A percentile compares a stretch with the other conserved stretches of the same genome.
Conservation (phyloP, 2,888 invertebrate genomes). For the Andricus quercusramuli region DNA sequence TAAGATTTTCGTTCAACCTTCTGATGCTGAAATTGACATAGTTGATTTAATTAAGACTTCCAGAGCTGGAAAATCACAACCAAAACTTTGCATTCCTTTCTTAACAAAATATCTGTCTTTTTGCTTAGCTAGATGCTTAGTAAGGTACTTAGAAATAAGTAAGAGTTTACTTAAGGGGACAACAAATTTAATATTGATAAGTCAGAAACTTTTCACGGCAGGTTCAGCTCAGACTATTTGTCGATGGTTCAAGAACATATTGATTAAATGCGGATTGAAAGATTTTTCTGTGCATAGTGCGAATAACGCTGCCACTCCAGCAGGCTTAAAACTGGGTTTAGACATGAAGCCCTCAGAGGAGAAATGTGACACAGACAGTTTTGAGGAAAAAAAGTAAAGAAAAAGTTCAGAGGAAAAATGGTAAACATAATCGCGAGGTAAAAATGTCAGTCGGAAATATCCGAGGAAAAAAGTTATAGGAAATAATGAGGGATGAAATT, state of each 20-base stretch:
- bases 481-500: too few species aligned
- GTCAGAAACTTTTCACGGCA: background rate
- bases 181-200: background rate
- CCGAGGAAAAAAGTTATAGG: too few species aligned
- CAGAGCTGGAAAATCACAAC: background rate
- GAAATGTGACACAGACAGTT: too few species aligned
- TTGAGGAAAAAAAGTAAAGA: too few species aligned
- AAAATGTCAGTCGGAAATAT: too few species aligned
- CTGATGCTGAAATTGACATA: background rate
- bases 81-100: background rate
- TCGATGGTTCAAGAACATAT: background rate
- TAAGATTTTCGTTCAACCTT: background rate
- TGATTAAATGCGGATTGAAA: too few species aligned
- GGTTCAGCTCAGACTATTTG: background rate
- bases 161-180: background rate
- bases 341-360: too few species aligned
- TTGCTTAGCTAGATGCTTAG: background rate
- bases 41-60: background rate
- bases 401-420: too few species aligned
- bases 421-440: too few species aligned
- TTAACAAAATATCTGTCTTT: background rate
- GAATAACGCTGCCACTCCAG: too few species aligned
- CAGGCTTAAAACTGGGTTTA: too few species aligned
- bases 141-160: background rate
- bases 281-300: too few species aligned